Evolutionary conservation across 1,140 invertebrate genomes (phyloP).

Genomic region (Stegodyphus mimosarum): DNA sequence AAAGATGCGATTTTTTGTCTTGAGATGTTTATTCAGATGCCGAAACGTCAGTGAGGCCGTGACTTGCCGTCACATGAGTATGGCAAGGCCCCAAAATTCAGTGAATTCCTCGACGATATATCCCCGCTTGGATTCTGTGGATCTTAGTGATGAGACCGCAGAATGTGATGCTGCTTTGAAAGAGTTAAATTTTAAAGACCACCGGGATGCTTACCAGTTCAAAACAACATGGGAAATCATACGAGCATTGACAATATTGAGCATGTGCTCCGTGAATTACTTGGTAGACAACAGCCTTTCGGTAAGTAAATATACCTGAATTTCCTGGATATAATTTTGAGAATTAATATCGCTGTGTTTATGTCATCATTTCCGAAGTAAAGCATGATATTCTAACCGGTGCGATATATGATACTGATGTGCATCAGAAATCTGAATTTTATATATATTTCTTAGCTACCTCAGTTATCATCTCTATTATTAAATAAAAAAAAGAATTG

Average conservation of each 20-base stretch:
- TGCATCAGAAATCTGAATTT: no score
- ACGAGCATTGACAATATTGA: conserved; percentile 5
- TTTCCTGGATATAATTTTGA: no score
- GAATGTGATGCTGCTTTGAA: background rate
- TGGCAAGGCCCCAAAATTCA: background rate
- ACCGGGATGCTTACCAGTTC: background rate
- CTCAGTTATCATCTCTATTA: no score
- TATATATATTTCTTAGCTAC: no score
- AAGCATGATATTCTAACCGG: no score
- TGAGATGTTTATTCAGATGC: no score
- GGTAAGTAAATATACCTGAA: conserved; percentile 2
- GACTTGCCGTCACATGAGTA: background rate
- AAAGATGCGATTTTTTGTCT: no score
- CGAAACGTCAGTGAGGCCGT: no score
- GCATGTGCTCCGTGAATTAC: background rate
- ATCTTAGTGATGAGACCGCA: background rate
- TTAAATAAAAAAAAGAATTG: no score
- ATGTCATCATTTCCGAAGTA: no score
- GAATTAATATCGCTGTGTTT: no score
- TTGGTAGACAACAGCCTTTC: conserved; percentile 8
- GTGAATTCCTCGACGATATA: background rate
- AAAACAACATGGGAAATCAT: conserved; percentile 30
- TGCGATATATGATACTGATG: no score
- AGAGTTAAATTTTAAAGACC: conserved; percentile 8
- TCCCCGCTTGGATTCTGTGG: background rate